phyloP scores from a whole-genome alignment of 2,888 invertebrate genomes.

The Zelleria hepariella region DNA sequence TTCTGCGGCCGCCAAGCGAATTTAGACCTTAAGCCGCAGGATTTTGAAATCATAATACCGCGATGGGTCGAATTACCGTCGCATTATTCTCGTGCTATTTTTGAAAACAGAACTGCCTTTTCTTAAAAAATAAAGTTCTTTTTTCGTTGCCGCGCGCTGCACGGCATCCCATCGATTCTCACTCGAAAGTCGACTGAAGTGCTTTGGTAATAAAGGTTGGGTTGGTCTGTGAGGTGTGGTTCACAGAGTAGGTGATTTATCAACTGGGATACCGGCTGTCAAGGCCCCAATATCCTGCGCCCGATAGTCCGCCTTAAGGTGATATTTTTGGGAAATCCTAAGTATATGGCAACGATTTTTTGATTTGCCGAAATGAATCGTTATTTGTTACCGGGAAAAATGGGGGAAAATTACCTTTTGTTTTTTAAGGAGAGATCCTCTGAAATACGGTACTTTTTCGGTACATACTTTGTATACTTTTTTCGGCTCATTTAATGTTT shows the following conservation, averaged over 20 bases:
- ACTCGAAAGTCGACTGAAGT: background rate
- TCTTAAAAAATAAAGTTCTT: conserved; percentile 3
- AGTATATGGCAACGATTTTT: background rate
- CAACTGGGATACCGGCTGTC: background rate
- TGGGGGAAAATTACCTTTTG: background rate
- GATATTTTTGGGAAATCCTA: background rate
- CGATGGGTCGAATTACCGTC: background rate
- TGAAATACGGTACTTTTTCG: background rate
- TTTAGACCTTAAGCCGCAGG: background rate
- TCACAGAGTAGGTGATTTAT: conserved; percentile 1
- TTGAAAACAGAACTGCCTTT: background rate
- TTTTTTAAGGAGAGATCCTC: background rate
- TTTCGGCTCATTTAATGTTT: too few species aligned
- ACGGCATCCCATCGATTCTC: background rate
- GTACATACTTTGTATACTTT: too few species aligned
- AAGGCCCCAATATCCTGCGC: background rate
- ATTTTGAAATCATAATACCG: background rate
- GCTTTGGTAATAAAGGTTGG: background rate
- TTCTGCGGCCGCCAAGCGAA: background rate
- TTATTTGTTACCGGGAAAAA: background rate
- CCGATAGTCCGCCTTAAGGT: conserved; percentile 1
- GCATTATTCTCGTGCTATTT: background rate
- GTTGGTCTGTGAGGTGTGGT: background rate
- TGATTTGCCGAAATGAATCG: background rate
- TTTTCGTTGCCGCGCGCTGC: background rate